Conservation (phyloP, 1,140 invertebrate species). For the Tetramorium simillimum region DNA sequence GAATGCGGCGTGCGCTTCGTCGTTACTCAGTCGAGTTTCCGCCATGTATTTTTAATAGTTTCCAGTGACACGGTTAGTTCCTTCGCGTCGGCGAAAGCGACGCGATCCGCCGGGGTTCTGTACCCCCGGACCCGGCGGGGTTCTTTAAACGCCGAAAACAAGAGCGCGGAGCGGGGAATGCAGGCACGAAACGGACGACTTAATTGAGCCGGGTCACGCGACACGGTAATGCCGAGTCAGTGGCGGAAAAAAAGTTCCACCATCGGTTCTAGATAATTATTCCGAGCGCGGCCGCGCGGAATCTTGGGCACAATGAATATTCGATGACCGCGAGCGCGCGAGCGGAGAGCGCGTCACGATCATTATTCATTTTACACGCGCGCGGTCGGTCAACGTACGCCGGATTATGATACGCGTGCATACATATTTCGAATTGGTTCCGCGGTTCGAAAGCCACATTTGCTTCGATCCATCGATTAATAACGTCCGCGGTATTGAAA, state of each 20-base stretch:
- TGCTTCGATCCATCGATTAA: constrained; percentile 3
- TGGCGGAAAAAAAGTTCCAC: background rate
- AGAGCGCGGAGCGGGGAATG: constrained; percentile 5
- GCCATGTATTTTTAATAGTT: constrained; percentile 18
- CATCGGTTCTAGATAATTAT: constrained; percentile 44
- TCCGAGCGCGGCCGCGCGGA: constrained; percentile 22
- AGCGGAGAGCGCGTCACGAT: constrained; percentile 9
- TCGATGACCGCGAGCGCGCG: constrained; percentile 20
- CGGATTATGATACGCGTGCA: background rate
- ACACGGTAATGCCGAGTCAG: constrained; percentile 38
- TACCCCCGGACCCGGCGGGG: background rate
- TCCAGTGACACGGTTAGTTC: constrained; percentile 40
- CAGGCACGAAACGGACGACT: constrained; percentile 44
- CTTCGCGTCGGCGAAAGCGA: background rate
- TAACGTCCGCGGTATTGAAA: background rate
- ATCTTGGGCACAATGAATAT: constrained; percentile 51
- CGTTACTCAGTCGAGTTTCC: background rate
- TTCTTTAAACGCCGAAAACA: constrained; percentile 51
- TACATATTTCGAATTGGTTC: constrained; percentile 49
- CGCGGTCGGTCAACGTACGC: background rate
- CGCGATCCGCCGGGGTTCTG: too few relatives aligned
- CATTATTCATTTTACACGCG: constrained; percentile 47
- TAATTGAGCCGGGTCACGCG: constrained; percentile 49
- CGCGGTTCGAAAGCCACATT: constrained; percentile 19
- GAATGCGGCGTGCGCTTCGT: constrained; percentile 8